Conservation (phyloP, 1,140 invertebrate genomes). For the Achroia grisella region DNA sequence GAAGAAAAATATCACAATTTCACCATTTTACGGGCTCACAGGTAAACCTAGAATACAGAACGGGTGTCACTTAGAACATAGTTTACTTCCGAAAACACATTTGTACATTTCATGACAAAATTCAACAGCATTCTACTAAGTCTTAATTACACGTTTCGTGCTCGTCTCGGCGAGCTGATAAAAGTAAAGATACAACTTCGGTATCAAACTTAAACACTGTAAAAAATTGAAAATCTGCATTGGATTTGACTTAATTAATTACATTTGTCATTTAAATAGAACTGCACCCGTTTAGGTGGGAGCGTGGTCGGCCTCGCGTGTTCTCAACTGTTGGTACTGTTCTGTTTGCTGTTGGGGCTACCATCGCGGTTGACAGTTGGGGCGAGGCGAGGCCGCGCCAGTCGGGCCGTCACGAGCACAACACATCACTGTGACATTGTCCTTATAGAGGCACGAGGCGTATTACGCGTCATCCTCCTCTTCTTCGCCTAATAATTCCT, state of each 20-base stretch:
- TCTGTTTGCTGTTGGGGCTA: constrained; percentile 13
- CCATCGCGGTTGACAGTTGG: constrained; percentile 35
- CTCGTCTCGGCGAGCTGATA: constrained; percentile 35
- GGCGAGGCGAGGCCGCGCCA: constrained; percentile 58
- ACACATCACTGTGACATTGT: constrained; percentile 72
- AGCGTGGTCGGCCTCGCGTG: constrained; percentile 59
- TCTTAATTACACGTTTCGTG: constrained; percentile 44
- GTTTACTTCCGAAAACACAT: constrained; percentile 70
- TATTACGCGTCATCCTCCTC: constrained; percentile 77
- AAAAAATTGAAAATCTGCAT: constrained; percentile 61
- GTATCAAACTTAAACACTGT: constrained; percentile 63
- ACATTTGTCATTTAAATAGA: constrained; percentile 69
- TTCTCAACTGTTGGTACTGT: constrained; percentile 52
- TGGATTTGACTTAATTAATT: constrained; percentile 67
- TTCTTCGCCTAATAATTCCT: constrained; percentile 74
- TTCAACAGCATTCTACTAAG: constrained; percentile 71
- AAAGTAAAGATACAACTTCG: constrained; percentile 53
- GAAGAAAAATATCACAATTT: constrained; percentile 72
- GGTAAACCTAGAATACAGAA: constrained; percentile 67
- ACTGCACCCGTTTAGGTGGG: constrained; percentile 68
- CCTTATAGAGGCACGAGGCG: constrained; percentile 60
- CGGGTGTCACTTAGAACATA: constrained; percentile 61
- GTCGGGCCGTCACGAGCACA: constrained; percentile 63
- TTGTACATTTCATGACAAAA: constrained; percentile 72
- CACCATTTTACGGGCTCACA: constrained; percentile 52